Conservation (phyloP, 2,113 vertebrate species). For the Emydocephalus ijimae region DNA sequence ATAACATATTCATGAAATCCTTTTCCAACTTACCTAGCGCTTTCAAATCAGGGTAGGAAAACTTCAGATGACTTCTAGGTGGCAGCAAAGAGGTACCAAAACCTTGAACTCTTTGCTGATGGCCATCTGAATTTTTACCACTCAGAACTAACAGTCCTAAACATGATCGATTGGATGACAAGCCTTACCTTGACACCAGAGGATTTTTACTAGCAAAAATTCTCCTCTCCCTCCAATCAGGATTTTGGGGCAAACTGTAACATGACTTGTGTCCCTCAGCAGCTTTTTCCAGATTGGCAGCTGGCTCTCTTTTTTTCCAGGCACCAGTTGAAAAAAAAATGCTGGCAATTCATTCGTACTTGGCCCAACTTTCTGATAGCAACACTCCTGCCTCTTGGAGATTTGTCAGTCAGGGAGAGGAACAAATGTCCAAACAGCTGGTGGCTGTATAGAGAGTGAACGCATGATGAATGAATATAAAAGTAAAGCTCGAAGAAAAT, state of each 20-base stretch:
- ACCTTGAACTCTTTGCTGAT: neutral
- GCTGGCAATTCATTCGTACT: slow-evolving; percentile 3
- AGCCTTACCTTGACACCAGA: neutral
- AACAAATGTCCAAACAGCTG: slow-evolving; percentile 47
- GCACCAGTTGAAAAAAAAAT: slow-evolving; percentile 14
- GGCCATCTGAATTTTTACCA: neutral
- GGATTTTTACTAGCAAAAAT: neutral
- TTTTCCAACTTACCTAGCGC: neutral
- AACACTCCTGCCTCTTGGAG: slow-evolving; percentile 16
- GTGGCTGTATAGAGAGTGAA: neutral
- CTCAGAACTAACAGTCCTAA: neutral
- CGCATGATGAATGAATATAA: neutral
- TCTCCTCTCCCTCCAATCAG: neutral
- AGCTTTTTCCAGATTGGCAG: neutral
- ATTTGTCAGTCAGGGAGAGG: neutral
- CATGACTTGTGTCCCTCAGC: slow-evolving; percentile 7
- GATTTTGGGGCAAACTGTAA: neutral
- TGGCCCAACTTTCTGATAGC: slow-evolving; percentile 9
- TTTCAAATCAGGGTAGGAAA: neutral
- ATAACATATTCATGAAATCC: neutral
- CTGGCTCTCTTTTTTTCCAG: slow-evolving; percentile 29
- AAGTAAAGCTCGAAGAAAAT: slow-evolving; percentile 5
- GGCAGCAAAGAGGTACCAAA: neutral
- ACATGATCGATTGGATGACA: neutral
- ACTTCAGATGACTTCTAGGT: neutral